These are phyloP conservation scores for Silurus aristotelis DNA, from an alignment of 2,797 vertebrate species.

Conservation along the genomic window DNA sequence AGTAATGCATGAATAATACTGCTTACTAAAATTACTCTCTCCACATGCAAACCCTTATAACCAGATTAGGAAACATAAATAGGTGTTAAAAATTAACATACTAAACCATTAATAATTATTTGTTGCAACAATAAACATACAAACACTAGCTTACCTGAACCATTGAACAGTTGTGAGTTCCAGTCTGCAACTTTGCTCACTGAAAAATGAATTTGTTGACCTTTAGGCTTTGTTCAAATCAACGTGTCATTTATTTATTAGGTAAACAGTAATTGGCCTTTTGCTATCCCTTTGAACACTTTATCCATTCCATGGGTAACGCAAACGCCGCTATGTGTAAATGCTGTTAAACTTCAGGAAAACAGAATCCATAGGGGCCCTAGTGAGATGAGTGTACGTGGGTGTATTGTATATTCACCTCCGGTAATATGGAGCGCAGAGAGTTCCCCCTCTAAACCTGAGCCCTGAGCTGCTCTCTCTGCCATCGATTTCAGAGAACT, in stretches of 20 bases:
- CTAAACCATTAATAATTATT: not conserved
- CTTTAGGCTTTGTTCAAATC: not conserved
- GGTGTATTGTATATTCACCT: constrained; percentile 67
- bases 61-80: too few relatives aligned
- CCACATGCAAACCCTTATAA: not conserved
- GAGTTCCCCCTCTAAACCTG: constrained; percentile 85
- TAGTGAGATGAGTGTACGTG: constrained; percentile 1
- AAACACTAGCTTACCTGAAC: constrained; percentile 17
- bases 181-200: constrained; percentile 11
- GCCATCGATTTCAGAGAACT: constrained; percentile 90
- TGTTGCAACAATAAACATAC: not conserved
- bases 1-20: not conserved
- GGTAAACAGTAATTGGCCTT: not conserved
- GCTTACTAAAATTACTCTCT: not conserved
- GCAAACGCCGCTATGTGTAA: not conserved
- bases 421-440: constrained; percentile 81
- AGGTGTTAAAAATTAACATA: too few relatives aligned
- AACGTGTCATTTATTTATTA: not conserved
- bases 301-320: not conserved
- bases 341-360: not conserved
- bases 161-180: not conserved
- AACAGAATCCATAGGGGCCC: not conserved
- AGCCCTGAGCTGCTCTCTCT: constrained; percentile 83
- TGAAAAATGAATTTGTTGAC: not conserved
- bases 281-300: not conserved